These are phyloP conservation scores for Gopherus evgoodei DNA, from an alignment of 2,113 vertebrate species.

Conservation along the genomic window DNA sequence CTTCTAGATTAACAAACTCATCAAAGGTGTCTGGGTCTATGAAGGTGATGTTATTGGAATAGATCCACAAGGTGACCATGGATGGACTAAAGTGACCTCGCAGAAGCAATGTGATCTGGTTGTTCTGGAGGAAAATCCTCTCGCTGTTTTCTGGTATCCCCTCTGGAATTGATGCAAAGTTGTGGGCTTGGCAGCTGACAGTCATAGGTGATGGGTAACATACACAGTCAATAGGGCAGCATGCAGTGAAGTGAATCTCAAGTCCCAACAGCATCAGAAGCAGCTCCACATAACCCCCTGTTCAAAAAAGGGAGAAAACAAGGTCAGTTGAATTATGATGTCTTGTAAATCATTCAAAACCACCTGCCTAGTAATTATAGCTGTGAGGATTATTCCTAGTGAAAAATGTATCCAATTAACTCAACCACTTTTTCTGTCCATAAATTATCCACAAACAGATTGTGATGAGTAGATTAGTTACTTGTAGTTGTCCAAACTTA, in stretches of 20 bases:
- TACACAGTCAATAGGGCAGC: constrained; percentile 93
- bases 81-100: constrained; percentile 94
- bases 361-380: neutral
- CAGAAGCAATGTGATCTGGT: constrained; percentile 92
- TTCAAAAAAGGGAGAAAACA: constrained; percentile 65
- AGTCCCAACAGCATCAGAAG: constrained; percentile 89
- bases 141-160: constrained; percentile 94
- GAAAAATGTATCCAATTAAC: constrained; percentile 38
- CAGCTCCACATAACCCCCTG: constrained; percentile 90
- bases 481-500: neutral
- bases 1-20: constrained; percentile 93
- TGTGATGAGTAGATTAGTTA: constrained; percentile 17
- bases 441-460: constrained; percentile 16
- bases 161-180: constrained; percentile 91
- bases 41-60: constrained; percentile 98
- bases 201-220: constrained; percentile 97
- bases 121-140: constrained; percentile 97
- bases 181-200: constrained; percentile 97
- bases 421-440: constrained; percentile 27
- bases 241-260: constrained; percentile 82
- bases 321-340: constrained; percentile 46
- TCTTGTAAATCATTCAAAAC: neutral
- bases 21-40: constrained; percentile 94
- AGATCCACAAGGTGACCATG: constrained; percentile 95
- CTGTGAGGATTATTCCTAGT: neutral